phyloP scores from a whole-genome alignment of 2,113 vertebrate genomes.

The Mus spicilegus region DNA sequence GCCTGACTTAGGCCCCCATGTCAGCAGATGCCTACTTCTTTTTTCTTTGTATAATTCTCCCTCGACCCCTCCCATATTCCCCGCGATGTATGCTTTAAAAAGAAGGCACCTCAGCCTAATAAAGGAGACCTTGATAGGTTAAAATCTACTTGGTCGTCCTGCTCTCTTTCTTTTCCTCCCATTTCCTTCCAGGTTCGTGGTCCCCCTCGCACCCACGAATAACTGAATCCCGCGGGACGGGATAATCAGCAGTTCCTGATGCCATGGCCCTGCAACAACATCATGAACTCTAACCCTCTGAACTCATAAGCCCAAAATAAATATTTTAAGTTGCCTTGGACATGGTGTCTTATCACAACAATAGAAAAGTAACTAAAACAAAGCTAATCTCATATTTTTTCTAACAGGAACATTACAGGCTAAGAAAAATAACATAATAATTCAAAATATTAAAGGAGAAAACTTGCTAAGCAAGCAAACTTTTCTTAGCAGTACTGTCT shows the following conservation, averaged over 20 bases:
- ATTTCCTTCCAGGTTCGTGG: no score
- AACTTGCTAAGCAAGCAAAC: not conserved
- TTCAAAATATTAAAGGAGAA: not conserved
- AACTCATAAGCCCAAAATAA: not conserved
- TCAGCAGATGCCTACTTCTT: no score
- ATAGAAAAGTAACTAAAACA: not conserved
- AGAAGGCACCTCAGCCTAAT: no score
- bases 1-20: no score
- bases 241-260: not conserved
- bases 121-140: no score
- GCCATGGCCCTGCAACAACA: not conserved
- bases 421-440: not conserved
- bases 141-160: no score
- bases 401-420: not conserved
- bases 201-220: no score
- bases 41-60: no score
- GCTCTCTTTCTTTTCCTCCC: no score
- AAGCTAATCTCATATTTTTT: not conserved
- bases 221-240: no score
- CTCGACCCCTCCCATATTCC: no score
- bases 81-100: no score
- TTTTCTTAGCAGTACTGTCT: not conserved
- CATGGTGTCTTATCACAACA: not conserved
- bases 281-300: not conserved
- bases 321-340: not conserved